Base-by-base conservation (phyloP, 2,888 invertebrate genomes). In the Drosophila differens region DNA sequence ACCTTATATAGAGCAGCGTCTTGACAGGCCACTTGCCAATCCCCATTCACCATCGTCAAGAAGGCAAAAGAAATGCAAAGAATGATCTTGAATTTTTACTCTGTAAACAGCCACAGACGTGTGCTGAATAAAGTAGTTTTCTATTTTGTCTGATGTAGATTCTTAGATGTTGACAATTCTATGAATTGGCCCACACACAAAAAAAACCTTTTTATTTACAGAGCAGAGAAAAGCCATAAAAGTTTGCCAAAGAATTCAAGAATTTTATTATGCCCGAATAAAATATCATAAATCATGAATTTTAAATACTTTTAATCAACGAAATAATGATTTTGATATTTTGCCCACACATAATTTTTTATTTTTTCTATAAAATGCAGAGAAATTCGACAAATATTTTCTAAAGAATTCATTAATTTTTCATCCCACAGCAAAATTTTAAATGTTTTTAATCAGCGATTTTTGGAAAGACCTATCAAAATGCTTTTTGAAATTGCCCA, bases 1-100 rank as follows among this genome's bases (percentile, higher is more conserved):
- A 85, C 90, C 85, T 85, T 85, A 84, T 85, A 89, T 82, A 87
- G 90, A 87, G 74, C 80, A 84, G 68, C 63, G 69, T 70, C 80
- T 80, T 83, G 68, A 75, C 73, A 66, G 72, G 37, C 84, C 73
- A 79, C 83, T 83, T 81, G 83, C 68, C 74, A 75, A 70, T 86
- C 70, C 33, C 61, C 63, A 63, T n/a, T 57, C 63, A 47, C 72
- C 65, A 67, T 44, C 63, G 62, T 53, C 33, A 64, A 70, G 22
- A 41, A 12, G 61, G 61, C 61, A 37, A 62, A 44, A 65, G 58
- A 63, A 76, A 65, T 67, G 53, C 74, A 30, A 64, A 81, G 83
- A 81, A 83, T 77, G 69, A 65, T 76, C 71, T 81, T 58, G 64
- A 47, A 59, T 63, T 68, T 70, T 58, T 58, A 39, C 73, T 59